Percentiles rank a stretch among this genome's conserved stretches.
These are phyloP conservation scores for Dolichopus griseipennis DNA, from an alignment of 2,888 invertebrate genomes.

Conservation along the genomic window DNA sequence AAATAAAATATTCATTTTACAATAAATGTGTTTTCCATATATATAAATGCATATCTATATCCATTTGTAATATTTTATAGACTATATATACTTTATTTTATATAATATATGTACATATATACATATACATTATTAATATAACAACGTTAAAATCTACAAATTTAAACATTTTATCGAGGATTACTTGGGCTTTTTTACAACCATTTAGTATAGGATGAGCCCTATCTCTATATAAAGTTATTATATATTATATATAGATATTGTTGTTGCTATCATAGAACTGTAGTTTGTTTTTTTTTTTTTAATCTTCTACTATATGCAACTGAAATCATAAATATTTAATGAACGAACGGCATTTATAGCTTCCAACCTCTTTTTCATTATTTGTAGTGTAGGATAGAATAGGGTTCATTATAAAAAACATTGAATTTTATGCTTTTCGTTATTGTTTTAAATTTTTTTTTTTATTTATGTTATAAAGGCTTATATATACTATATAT, in stretches of 20 bases:
- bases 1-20: background rate
- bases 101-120: background rate
- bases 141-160: no score
- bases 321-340: slow-evolving; percentile 2
- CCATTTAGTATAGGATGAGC: background rate
- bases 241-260: no score
- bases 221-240: background rate
- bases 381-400: background rate
- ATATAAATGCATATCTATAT: no score
- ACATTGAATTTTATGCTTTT: background rate
- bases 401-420: background rate
- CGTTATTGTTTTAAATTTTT: background rate
- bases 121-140: background rate
- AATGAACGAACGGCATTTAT: slow-evolving; percentile 2
- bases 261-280: background rate
- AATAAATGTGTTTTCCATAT: no score
- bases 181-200: background rate
- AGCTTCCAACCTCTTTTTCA: slow-evolving; percentile 6
- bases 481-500: no score
- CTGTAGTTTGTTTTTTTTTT: background rate
- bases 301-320: background rate
- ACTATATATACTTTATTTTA: background rate
- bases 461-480: no score
- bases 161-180: background rate
- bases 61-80: no score